Evolutionary conservation across 2,113 vertebrate species (phyloP).

Genomic region (Oreotrochilus melanogaster): DNA sequence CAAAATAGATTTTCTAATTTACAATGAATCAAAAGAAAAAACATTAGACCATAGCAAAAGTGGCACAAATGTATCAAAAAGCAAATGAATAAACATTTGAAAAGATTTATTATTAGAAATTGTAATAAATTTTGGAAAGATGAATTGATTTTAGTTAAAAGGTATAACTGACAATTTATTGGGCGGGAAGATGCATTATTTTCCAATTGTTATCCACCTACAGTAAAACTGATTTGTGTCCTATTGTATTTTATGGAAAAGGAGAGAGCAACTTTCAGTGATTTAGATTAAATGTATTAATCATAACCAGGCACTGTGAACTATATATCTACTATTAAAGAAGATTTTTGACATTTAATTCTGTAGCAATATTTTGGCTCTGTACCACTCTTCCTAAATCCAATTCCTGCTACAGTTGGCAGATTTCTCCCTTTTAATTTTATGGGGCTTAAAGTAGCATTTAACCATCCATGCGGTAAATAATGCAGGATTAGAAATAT

Average conservation of each 20-base stretch:
- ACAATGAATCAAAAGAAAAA: constrained; percentile 93
- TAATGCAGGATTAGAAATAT: constrained; percentile 97
- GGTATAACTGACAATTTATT: constrained; percentile 99
- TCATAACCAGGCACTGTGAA: constrained; percentile 98
- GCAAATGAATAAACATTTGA: constrained; percentile 99
- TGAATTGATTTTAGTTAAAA: constrained; percentile 99
- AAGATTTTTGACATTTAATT: constrained; percentile 99
- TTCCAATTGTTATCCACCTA: constrained; percentile 99
- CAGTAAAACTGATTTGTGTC: constrained; percentile 99
- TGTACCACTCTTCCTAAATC: constrained; percentile 95
- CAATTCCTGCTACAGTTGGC: constrained; percentile 91
- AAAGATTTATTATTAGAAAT: constrained; percentile 97
- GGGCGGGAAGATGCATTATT: constrained; percentile 99
- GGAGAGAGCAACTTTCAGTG: constrained; percentile 96
- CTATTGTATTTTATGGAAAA: constrained; percentile 99
- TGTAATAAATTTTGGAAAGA: constrained; percentile 96
- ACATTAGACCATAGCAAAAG: constrained; percentile 97
- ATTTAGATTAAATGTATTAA: constrained; percentile 99
- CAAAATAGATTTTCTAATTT: constrained; percentile 99
- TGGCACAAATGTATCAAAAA: constrained; percentile 99
- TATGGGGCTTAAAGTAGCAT: constrained; percentile 98
- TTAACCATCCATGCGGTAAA: constrained; percentile 98
- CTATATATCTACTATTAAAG: constrained; percentile 98
- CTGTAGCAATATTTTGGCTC: constrained; percentile 98
- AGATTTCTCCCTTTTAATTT: constrained; percentile 96